Conservation (phyloP, 2,888 invertebrate species). For the Campoplex capitator region DNA sequence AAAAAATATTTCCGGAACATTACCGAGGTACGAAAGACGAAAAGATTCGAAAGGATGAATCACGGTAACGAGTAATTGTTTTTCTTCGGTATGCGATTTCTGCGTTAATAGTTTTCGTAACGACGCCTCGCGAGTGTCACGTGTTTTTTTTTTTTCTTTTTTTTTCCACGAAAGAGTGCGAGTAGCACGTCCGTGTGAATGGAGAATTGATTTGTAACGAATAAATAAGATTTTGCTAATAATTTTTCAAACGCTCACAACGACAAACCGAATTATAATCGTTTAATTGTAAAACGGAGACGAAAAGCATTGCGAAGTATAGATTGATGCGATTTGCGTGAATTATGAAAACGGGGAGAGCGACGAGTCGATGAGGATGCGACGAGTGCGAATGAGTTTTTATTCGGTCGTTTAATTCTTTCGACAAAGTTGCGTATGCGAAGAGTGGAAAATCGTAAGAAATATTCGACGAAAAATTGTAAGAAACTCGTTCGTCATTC, state of each 20-base stretch:
- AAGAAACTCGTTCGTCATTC: constrained; percentile 17
- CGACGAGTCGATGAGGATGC: not conserved
- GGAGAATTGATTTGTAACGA: not conserved
- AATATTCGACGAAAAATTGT: constrained; percentile 18
- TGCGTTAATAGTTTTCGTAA: not conserved
- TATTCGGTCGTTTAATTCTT: too few species aligned
- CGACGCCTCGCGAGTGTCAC: not conserved
- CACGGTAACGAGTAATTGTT: not conserved
- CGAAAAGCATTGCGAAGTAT: not conserved
- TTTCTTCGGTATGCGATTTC: not conserved
- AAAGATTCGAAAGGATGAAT: not conserved
- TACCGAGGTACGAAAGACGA: not conserved
- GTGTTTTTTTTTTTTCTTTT: not conserved
- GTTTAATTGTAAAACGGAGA: not conserved
- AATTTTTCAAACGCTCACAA: not conserved
- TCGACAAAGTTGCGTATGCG: too few species aligned
- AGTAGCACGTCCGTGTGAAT: not conserved
- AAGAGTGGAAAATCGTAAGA: not conserved
- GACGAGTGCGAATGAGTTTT: too few species aligned
- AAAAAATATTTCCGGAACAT: too few species aligned
- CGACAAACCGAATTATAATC: not conserved
- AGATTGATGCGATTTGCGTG: not conserved
- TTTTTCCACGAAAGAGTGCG: not conserved
- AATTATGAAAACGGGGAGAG: not conserved
- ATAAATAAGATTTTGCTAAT: not conserved